Evolutionary conservation across 2,888 invertebrate genomes (phyloP), one percentile per base, ranked within the genome.

Genomic region (Quadroppia sp.): DNA sequence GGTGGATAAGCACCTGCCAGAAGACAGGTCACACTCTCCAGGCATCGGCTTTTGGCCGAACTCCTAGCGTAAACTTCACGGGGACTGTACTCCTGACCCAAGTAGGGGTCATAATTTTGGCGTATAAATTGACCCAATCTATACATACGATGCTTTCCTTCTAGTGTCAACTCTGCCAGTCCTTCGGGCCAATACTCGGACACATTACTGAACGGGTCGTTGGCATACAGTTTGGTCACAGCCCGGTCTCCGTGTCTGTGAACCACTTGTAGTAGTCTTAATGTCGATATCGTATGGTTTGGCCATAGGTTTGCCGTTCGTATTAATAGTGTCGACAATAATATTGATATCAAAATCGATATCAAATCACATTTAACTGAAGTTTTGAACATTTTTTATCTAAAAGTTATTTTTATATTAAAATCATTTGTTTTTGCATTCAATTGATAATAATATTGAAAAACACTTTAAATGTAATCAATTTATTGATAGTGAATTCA

Each of bases 171-270:
- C 25, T 76, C 71, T 11, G 59, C 69, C 6, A 71, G 11, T 0
- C 76, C 76, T 71, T 76, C 72, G 9, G 61, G 69, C 76, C 76
- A 76, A 42, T 61, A 74, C n/a, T 9, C 6, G 11, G 17, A 15
- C 4, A 40, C 42, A 32, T 73, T 25, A 2, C 30, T 30, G 50
- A 70, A 75, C 1, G 76, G 76, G 40, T 76, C 76, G n/a, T 74
- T 74, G 13, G 48, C 40, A 11, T 69, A 67, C 6, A 50, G 32
- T n/a, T n/a, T 15, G 13, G 75, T 56, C n/a, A 36, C 36, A 36
- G 72, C 42, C 13, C 75, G 25, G 42, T 75, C 75, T 28, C 73
- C 75, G 53, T 75, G 75, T 56, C 72, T 64, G 48, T 73, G 73
- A 13, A 73, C 70, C n/a, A 75, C 50, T 67, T 69, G 70, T 9